Evolutionary conservation across 2,888 invertebrate genomes (phyloP).

Genomic region (Cheilosia impressa): DNA sequence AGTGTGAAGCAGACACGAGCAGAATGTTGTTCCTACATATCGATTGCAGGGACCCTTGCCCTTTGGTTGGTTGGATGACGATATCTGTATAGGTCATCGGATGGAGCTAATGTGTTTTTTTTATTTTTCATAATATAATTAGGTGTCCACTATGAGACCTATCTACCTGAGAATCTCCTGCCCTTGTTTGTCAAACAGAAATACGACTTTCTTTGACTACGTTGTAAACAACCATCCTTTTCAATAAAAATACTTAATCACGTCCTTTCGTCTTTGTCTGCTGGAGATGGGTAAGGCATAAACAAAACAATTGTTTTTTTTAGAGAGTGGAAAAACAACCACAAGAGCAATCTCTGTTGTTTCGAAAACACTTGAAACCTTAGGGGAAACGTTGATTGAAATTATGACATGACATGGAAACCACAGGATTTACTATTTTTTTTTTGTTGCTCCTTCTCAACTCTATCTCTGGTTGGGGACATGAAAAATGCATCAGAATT

Average conservation of each 20-base stretch:
- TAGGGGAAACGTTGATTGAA: constrained; percentile 14
- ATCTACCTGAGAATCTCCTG: too few relatives aligned
- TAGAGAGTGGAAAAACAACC: neutral
- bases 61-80: neutral
- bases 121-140: too few relatives aligned
- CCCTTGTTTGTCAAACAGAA: too few relatives aligned
- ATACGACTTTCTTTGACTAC: too few relatives aligned
- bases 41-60: neutral
- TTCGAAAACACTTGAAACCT: constrained; percentile 22
- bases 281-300: neutral
- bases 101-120: too few relatives aligned
- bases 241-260: too few relatives aligned
- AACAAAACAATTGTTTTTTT: neutral
- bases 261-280: neutral
- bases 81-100: too few relatives aligned
- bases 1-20: neutral
- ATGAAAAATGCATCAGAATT: neutral
- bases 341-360: constrained; percentile 6
- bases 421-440: constrained; percentile 12
- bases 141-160: too few relatives aligned
- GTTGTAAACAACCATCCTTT: too few relatives aligned
- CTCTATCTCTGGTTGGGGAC: neutral
- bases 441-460: neutral
- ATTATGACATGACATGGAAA: constrained; percentile 29
- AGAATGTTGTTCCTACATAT: constrained; percentile 11